Percentiles rank a stretch among this genome's conserved stretches.
These are phyloP conservation scores for Tetranychus piercei DNA, from an alignment of 2,888 invertebrate genomes.

Conservation along the genomic window DNA sequence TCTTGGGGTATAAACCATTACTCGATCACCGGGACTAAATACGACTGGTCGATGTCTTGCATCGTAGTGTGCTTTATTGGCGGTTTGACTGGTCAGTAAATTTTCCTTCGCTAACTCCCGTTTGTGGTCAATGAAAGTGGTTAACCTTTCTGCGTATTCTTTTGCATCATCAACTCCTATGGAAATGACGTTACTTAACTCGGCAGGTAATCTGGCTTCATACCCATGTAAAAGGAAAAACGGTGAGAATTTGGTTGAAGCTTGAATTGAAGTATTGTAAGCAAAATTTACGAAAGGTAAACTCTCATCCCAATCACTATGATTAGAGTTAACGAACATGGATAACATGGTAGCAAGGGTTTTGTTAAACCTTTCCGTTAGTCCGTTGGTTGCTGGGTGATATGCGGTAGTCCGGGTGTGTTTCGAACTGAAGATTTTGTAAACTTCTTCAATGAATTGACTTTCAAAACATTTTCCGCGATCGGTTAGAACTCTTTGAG, in stretches of 20 bases:
- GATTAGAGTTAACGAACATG: conserved; percentile 22
- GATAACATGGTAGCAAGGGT: conserved; percentile 25
- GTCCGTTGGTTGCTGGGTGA: conserved; percentile 25
- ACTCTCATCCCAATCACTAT: conserved; percentile 25
- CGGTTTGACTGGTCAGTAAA: neutral
- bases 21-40: conserved; percentile 13
- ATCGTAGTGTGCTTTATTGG: neutral
- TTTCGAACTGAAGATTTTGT: conserved; percentile 3
- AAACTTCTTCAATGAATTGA: neutral
- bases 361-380: conserved; percentile 26
- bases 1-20: conserved; percentile 13
- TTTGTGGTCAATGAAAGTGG: neutral
- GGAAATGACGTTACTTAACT: conserved; percentile 11
- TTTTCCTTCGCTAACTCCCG: neutral
- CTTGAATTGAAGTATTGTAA: neutral
- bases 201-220: conserved; percentile 14
- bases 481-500: neutral
- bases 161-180: neutral
- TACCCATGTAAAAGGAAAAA: conserved; percentile 2
- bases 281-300: conserved; percentile 21
- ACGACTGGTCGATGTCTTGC: neutral
- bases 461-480: neutral
- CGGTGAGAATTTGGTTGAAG: conserved; percentile 7
- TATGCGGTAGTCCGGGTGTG: conserved; percentile 24
- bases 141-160: neutral